These are phyloP conservation scores for Xiphorhynchus erythropygius DNA, from an alignment of 2,797 vertebrate genomes.

Conservation along the genomic window DNA sequence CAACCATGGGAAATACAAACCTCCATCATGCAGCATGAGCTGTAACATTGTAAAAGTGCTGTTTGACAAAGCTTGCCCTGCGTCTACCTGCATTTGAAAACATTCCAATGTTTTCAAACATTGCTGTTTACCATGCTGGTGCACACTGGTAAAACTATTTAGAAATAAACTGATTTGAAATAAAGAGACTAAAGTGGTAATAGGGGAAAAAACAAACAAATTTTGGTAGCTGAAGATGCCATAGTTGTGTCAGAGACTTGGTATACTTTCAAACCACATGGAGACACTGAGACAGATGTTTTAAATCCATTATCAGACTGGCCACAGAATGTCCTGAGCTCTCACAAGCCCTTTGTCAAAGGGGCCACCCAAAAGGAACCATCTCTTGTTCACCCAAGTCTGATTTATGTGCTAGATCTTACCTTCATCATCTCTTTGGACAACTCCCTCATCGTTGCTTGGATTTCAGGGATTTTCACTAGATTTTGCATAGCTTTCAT, in stretches of 20 bases:
- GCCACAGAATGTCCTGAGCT: not conserved
- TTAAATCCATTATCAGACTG: not conserved
- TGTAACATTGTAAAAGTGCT: not conserved
- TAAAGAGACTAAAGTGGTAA: not conserved
- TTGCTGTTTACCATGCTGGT: too few species aligned
- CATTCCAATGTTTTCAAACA: too few species aligned
- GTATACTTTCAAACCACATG: not conserved
- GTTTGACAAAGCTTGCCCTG: not conserved
- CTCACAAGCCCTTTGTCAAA: not conserved
- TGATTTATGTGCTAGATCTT: not conserved
- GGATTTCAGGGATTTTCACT: conserved; percentile 95
- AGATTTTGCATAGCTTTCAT: conserved; percentile 98
- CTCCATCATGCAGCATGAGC: not conserved
- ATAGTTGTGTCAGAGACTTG: fast-evolving
- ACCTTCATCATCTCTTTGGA: conserved; percentile 99
- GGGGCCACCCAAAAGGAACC: not conserved
- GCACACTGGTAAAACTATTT: not conserved
- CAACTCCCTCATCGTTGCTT: conserved; percentile 95
- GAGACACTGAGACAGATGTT: not conserved
- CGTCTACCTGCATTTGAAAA: not conserved
- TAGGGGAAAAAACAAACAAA: not conserved
- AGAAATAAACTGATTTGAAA: not conserved
- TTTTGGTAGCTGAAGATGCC: not conserved
- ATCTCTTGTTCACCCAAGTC: fast-evolving
- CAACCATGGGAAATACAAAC: not conserved